Evolutionary conservation across 2,797 vertebrate genomes (phyloP), one percentile per base, ranked within the genome.

Genomic region (Decapterus maruadsi): DNA sequence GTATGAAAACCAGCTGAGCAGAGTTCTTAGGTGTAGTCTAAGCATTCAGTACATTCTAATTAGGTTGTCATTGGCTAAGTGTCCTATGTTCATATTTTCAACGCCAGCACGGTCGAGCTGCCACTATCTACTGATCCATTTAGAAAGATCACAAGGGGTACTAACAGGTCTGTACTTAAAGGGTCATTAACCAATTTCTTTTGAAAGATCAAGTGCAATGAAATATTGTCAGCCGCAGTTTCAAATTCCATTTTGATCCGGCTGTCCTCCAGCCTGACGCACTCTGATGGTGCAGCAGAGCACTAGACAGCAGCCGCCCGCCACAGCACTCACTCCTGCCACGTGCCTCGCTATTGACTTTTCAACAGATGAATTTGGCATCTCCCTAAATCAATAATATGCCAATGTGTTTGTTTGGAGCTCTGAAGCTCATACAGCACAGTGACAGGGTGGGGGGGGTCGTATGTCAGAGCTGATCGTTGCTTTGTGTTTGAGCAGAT

Each of bases 311-410:
- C 66, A 46, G 40, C n/a, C n/a, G n/a, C n/a, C n/a, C 34, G 13
- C 68, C n/a, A 72, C 77, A 69, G 72, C 85, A 80, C 87, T 82
- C 76, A 56, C 61, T 69, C 38, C 58, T 26, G 87, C 87, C 90
- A 91, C 86, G 87, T 94, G 93, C 74, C 34, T 22, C 72, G 0
- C 40, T 74, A 91, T 91, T 4, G 89, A 92, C 82, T 67, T 84
- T 79, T 85, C 67, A 57, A 62, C 87, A 80, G 74, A 92, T 87
- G 83, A 90, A 89, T 91, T 90, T 87, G 79, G 84, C 85, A 71
- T 89, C 75, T 75, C 75, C 69, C 72, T 81, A 58, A 77, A 85
- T 88, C 90, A 90, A 92, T 90, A 87, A 64, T 29, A 71, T 11
- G 55, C 77, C 83, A 84, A 45, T 57, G 81, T 81, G 83, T 87